Base-by-base conservation (phyloP, 2,888 invertebrate species). In the Agrochola circellaris region DNA sequence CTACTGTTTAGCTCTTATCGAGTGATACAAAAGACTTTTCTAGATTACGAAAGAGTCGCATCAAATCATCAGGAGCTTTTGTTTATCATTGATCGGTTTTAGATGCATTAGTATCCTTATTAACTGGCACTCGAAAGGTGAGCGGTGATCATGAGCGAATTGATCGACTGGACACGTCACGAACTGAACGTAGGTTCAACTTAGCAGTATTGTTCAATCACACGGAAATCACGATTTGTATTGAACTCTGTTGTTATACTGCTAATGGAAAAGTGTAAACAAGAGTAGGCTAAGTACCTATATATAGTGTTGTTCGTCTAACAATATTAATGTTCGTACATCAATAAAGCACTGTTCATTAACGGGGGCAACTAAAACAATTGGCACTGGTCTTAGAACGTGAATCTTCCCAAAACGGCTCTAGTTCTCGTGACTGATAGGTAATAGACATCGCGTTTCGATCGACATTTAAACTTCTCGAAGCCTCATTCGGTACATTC, bases 141-240 rank as follows among this genome's bases (percentile, higher is more conserved):
- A 72, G 65, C 23, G 69, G 65, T 74, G 48, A 68, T 72, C 73
- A 58, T 71, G 61, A 62, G 61, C 74, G 54, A 69, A 69, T 73
- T 75, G 74, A 83, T 74, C 34, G 71, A 38, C 42, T 72, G 65
- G 71, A 23, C 73, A 54, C 73, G 61, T 83, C 87, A 83, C 82
- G 84, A 79, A 45, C 65, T 48, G 15, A 54, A 58, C 82, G 42
- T 79, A 62, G 60, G 45, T 58, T 54, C 48, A 73, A 65, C 64
- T 64, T 62, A 61, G 15, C 60, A 73, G 61, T 73, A 75, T 82
- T 82, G 88, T 85, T 76, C 78, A 83, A 87, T 79, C 79, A 67
- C 79, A 60, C 72, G 85, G 81, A 89, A 84, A 87, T 88, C 88
- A 88, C 88, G 80, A 82, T 66, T 69, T 82, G 51, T 82, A 72